phyloP scores from a whole-genome alignment of 2,888 invertebrate species.

The Chirona hameri region DNA sequence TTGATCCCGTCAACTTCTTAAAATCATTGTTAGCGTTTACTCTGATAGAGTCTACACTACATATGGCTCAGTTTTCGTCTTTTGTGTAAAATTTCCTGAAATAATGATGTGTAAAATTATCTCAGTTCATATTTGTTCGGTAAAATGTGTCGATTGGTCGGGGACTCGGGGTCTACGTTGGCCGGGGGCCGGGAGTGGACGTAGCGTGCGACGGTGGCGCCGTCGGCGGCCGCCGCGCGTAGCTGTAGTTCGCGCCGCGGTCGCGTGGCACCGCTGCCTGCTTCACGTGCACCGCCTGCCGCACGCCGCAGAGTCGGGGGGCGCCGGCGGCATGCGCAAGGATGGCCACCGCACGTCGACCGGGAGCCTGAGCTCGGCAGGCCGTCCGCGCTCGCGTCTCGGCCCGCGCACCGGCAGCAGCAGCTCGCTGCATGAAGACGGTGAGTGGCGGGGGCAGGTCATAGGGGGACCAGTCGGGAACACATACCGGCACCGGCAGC shows the following conservation, averaged over 20 bases:
- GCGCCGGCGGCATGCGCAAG: constrained; percentile 8
- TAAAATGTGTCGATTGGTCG: too few species aligned
- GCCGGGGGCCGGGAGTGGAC: neutral
- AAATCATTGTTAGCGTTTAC: too few species aligned
- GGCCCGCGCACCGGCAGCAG: neutral
- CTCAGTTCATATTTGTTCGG: too few species aligned
- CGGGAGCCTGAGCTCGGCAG: constrained; percentile 6
- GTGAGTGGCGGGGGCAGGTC: neutral
- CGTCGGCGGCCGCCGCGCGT: constrained; percentile 1
- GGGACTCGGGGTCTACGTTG: too few species aligned
- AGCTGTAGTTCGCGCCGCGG: neutral
- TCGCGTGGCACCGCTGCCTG: neutral
- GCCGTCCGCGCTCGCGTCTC: neutral
- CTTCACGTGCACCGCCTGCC: neutral
- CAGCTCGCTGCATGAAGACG: constrained; percentile 10
- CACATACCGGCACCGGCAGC: neutral
- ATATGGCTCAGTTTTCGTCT: too few species aligned
- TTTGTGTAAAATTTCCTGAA: too few species aligned
- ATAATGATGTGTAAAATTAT: too few species aligned
- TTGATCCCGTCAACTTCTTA: too few species aligned
- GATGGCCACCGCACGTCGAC: constrained; percentile 28
- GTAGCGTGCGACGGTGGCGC: neutral
- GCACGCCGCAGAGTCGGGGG: neutral
- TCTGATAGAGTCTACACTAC: too few species aligned
- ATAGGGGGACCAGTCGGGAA: too few species aligned